Evolutionary conservation across 1,140 invertebrate genomes (phyloP).

Genomic region (Penaeus vannamei): DNA sequence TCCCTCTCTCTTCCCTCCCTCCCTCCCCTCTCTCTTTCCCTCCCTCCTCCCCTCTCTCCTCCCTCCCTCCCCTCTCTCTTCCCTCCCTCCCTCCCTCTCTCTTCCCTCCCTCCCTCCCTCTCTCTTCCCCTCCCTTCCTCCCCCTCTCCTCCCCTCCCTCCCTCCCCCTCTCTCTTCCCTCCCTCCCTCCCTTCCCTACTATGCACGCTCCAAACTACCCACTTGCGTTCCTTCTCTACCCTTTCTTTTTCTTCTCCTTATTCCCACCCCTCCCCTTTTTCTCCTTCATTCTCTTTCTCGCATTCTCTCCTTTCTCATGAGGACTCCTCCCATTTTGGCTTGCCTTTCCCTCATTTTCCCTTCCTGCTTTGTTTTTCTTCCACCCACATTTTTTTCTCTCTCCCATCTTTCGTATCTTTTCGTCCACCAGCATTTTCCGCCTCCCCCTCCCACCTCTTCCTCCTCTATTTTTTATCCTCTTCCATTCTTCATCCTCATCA

Average conservation of each 20-base stretch:
- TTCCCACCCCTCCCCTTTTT: not conserved
- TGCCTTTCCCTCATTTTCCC: not conserved
- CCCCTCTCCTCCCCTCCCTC: not conserved
- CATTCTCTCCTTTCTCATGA: not conserved
- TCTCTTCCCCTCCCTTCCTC: not conserved
- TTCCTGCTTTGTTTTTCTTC: not conserved
- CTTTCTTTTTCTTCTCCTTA: not conserved
- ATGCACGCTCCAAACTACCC: not conserved
- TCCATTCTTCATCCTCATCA: not conserved
- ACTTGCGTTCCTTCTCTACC: not conserved
- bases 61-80: not conserved
- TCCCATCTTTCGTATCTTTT: too few relatives aligned
- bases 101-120: not conserved
- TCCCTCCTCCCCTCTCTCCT: not conserved
- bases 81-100: too few relatives aligned
- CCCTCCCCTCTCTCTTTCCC: not conserved
- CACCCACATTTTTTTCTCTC: too few relatives aligned
- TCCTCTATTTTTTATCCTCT: not conserved
- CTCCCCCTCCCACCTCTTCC: not conserved
- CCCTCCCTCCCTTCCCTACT: not conserved
- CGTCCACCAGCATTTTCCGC: too few relatives aligned
- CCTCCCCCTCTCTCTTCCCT: not conserved
- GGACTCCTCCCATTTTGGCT: not conserved
- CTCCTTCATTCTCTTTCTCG: not conserved
- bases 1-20: not conserved